A percentile compares a stretch with the other conserved stretches of the same genome.
Conservation (phyloP, 1,140 invertebrate genomes). For the Zophobas atratus region DNA sequence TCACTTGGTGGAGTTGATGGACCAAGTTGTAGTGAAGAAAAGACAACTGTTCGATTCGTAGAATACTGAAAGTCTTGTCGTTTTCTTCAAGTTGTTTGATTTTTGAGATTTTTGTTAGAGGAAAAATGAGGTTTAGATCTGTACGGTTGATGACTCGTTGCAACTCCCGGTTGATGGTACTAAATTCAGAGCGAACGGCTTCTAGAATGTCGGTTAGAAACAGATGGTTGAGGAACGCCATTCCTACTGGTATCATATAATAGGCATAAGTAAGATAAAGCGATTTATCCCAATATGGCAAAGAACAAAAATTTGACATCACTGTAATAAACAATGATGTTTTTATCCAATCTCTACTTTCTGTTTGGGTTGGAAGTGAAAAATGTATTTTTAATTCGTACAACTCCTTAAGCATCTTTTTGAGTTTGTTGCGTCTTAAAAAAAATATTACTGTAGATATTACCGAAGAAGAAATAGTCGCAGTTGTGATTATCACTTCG, state of each 20-base stretch:
- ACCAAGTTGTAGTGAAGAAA: constrained; percentile 5
- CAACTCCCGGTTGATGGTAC: background rate
- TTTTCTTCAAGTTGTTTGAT: background rate
- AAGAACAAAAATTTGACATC: background rate
- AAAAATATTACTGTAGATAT: background rate
- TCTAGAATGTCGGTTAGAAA: background rate
- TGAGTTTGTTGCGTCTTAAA: background rate
- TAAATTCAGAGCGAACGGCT: background rate
- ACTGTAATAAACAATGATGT: background rate
- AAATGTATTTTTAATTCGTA: background rate
- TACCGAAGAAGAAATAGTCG: background rate
- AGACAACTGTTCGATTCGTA: constrained; percentile 5
- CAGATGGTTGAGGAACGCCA: background rate
- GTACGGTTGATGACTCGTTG: background rate
- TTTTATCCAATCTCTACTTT: background rate
- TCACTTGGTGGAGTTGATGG: background rate
- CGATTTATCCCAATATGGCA: background rate
- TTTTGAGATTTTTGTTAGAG: background rate
- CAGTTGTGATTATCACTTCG: background rate
- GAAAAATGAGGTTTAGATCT: background rate
- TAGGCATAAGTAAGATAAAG: background rate
- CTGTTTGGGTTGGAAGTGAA: background rate
- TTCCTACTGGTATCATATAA: background rate
- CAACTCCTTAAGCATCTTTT: background rate
- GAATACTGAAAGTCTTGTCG: background rate